Evolutionary conservation across 2,888 invertebrate genomes (phyloP), one percentile per base, ranked within the genome.

Genomic region (Trypoxylon attenuatum): DNA sequence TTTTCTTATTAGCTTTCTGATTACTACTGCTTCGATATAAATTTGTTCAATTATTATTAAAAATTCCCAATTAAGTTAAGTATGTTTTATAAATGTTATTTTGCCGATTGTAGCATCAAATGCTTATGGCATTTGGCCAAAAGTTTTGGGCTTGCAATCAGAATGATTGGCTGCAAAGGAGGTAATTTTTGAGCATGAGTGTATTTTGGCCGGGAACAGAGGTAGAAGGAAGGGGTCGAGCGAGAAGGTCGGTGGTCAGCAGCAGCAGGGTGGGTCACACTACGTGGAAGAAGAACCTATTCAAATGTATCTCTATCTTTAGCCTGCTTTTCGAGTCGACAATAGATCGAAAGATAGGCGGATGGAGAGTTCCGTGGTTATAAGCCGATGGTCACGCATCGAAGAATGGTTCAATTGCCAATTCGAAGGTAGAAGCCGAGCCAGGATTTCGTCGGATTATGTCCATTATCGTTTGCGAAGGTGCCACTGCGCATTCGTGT

Each of bases 341-440:
- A 47, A 60, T 56, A 33, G 42, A 21, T 2, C 46, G 33, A 38
- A 22, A 46, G 47, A 29, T 38, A 47, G 49, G 38, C 42, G 10
- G 45, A 13, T n/a, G 23, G 15, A 15, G 5, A 5, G 23, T 19
- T 46, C 25, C 19, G 38, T 15, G 33, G 1, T 33, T 57, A 51
- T 55, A 45, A 66, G 58, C 58, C 64, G 41, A 66, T 42, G 50
- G 57, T 64, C 54, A 58, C 57, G 66, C 64, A 33, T 58, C 64
- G 50, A 22, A 41, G 21, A 39, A 41, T 22, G 39, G 46, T 64
- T n/a, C n/a, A 63, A 65, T 65, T 46, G 62, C 5, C 46, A 55
- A 52, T 56, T 56, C 56, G 50, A 42, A 55, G 39, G 33, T 50
- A 46, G 42, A 43, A 43, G 47, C 54, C 50, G 51, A 18, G 25